phyloP scores from a whole-genome alignment of 2,797 vertebrate genomes.

The Micropoecilia bifurca region DNA sequence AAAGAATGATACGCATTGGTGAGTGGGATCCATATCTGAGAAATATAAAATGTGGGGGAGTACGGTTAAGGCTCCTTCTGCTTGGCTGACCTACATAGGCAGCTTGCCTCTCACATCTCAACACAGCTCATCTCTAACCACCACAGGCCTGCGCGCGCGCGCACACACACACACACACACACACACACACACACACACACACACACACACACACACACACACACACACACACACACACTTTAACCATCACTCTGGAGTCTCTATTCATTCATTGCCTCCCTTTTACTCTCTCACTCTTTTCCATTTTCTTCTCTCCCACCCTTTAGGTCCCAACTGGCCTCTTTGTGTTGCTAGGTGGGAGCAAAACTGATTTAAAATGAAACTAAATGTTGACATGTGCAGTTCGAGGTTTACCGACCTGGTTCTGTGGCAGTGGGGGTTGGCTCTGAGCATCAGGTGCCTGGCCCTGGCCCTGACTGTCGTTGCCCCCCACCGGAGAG shows the following conservation, averaged over 20 bases:
- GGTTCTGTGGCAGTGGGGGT: slow-evolving; percentile 98
- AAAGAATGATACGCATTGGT: slow-evolving; percentile 42
- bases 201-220: slow-evolving; percentile 26
- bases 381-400: slow-evolving; percentile 25
- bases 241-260: slow-evolving; percentile 77
- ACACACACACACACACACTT: slow-evolving; percentile 39
- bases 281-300: slow-evolving; percentile 68
- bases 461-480: slow-evolving; percentile 95
- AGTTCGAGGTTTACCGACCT: slow-evolving; percentile 80
- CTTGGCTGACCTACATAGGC: slow-evolving; percentile 88
- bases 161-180: slow-evolving; percentile 22
- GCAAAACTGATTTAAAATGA: slow-evolving; percentile 51
- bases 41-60: slow-evolving; percentile 84
- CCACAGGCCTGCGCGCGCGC: slow-evolving; percentile 66
- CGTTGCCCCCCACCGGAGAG: slow-evolving; percentile 99
- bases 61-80: slow-evolving; percentile 81
- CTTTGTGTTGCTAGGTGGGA: slow-evolving; percentile 68
- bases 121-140: slow-evolving; percentile 80
- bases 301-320: slow-evolving; percentile 63
- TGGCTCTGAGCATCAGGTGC: slow-evolving; percentile 99
- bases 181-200: slow-evolving; percentile 31
- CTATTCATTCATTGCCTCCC: slow-evolving; percentile 80
- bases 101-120: slow-evolving; percentile 83
- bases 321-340: slow-evolving; percentile 63
- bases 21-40: slow-evolving; percentile 71